A percentile compares a stretch with the other conserved stretches of the same genome.
These are phyloP conservation scores for Thera britannica DNA, from an alignment of 2,888 invertebrate species.

Conservation along the genomic window DNA sequence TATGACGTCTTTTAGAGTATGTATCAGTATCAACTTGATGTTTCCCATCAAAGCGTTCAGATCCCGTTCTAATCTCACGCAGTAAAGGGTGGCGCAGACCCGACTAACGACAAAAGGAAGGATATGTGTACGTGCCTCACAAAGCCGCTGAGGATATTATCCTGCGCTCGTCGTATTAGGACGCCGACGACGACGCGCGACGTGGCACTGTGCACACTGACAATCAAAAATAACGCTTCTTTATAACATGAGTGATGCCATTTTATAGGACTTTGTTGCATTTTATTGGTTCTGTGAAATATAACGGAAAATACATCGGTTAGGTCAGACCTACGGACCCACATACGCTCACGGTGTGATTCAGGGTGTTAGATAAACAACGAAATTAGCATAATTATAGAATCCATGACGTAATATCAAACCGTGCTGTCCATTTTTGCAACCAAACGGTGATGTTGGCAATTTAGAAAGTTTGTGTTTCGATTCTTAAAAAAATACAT, in stretches of 20 bases:
- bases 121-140: slow-evolving; percentile 78
- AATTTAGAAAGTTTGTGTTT: too few species aligned
- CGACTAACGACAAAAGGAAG: slow-evolving; percentile 71
- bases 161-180: slow-evolving; percentile 66
- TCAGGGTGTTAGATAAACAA: too few species aligned
- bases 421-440: too few species aligned
- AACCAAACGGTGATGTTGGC: too few species aligned
- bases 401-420: too few species aligned
- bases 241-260: slow-evolving; percentile 42
- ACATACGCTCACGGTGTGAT: too few species aligned
- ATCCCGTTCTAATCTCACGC: slow-evolving; percentile 14
- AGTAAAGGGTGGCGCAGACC: slow-evolving; percentile 36
- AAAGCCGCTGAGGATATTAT: slow-evolving; percentile 75
- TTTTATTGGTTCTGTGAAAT: slow-evolving; percentile 29
- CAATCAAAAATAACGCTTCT: slow-evolving; percentile 51
- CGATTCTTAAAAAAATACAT: too few species aligned
- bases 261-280: slow-evolving; percentile 22
- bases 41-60: slow-evolving; percentile 14
- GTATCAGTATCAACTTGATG: slow-evolving; percentile 12
- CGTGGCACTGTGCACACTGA: slow-evolving; percentile 39
- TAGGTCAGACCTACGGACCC: background rate
- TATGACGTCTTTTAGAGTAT: background rate
- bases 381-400: too few species aligned
- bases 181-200: slow-evolving; percentile 49
- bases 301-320: slow-evolving; percentile 21